These are phyloP conservation scores for Xylota sylvarum DNA, from an alignment of 2,888 invertebrate species.

Conservation along the genomic window DNA sequence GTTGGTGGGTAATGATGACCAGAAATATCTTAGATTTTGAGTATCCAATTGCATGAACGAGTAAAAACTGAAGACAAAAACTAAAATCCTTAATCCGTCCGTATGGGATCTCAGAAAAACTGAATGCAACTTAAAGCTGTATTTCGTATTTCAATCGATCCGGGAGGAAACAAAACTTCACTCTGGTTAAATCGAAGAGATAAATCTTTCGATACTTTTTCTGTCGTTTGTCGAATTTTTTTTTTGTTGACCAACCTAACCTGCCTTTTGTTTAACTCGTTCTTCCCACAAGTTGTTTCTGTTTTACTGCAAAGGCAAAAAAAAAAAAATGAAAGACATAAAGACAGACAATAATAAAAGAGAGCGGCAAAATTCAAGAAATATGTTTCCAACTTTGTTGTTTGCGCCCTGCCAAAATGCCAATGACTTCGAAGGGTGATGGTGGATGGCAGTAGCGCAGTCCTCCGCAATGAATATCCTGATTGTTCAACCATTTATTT, in stretches of 20 bases:
- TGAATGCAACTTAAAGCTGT: constrained; percentile 39
- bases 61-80: not conserved
- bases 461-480: constrained; percentile 76
- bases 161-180: constrained; percentile 47
- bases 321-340: constrained; percentile 23
- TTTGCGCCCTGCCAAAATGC: constrained; percentile 73
- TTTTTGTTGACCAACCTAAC: constrained; percentile 50
- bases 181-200: constrained; percentile 41
- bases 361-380: constrained; percentile 64
- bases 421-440: constrained; percentile 74
- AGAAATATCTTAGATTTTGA: not conserved
- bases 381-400: constrained; percentile 68
- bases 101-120: not conserved
- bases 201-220: constrained; percentile 63
- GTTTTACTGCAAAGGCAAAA: constrained; percentile 18
- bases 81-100: not conserved
- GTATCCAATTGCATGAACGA: no score
- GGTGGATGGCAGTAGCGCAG: constrained; percentile 66
- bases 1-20: not conserved
- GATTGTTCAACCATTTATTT: constrained; percentile 76
- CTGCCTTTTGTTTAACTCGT: constrained; percentile 63
- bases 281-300: constrained; percentile 52
- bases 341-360: constrained; percentile 60
- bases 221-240: constrained; percentile 12
- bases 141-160: constrained; percentile 33